Evolutionary conservation across 2,888 invertebrate genomes (phyloP).

Genomic region (Eilema griseolum): DNA sequence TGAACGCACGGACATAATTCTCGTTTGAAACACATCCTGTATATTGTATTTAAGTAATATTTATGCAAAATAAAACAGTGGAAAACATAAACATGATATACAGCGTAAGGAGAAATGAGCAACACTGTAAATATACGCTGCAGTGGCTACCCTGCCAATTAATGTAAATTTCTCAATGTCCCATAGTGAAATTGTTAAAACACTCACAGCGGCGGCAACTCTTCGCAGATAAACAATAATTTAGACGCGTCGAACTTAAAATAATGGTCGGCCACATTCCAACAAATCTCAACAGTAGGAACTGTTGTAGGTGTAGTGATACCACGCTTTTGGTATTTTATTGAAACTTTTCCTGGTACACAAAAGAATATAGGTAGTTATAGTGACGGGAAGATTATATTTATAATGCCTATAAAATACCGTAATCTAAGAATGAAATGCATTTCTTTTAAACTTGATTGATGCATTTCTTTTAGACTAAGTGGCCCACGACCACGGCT

Average conservation of each 20-base stretch:
- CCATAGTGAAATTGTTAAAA: slow-evolving; percentile 29
- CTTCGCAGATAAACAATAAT: slow-evolving; percentile 59
- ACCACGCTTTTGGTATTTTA: slow-evolving; percentile 14
- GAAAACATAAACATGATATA: slow-evolving; percentile 42
- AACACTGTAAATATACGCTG: slow-evolving; percentile 40
- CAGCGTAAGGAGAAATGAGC: slow-evolving; percentile 25
- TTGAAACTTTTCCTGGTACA: not conserved
- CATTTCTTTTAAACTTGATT: too few species aligned
- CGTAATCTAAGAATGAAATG: too few species aligned
- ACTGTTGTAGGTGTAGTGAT: slow-evolving; percentile 34
- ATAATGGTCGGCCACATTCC: slow-evolving; percentile 61
- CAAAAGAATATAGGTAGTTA: too few species aligned
- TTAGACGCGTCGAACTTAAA: slow-evolving; percentile 61
- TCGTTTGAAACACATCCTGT: not conserved
- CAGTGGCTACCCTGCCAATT: slow-evolving; percentile 43
- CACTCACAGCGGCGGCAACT: slow-evolving; percentile 18
- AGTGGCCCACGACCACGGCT: too few species aligned
- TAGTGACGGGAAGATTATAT: too few species aligned
- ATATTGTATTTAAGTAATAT: slow-evolving; percentile 38
- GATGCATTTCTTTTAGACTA: too few species aligned
- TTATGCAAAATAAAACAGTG: slow-evolving; percentile 44
- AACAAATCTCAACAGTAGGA: slow-evolving; percentile 55
- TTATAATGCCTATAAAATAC: too few species aligned
- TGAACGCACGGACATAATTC: not conserved
- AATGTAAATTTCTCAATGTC: slow-evolving; percentile 56